Conservation (phyloP, 2,113 vertebrate genomes). For the Sapajus apella region DNA sequence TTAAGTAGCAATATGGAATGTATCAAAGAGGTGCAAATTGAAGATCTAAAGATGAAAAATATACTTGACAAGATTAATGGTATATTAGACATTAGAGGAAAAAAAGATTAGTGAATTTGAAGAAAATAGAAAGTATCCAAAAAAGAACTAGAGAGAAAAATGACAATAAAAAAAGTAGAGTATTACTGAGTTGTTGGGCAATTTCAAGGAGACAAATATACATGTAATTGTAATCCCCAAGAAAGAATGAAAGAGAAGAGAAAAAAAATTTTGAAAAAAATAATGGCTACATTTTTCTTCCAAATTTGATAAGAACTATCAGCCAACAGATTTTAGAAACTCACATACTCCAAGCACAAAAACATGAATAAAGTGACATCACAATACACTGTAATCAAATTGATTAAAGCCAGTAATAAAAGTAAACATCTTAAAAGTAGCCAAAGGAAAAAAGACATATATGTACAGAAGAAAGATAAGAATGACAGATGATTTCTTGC, state of each 20-base stretch:
- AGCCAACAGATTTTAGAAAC: neutral
- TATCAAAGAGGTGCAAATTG: too few species aligned
- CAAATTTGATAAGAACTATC: neutral
- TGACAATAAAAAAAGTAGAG: neutral
- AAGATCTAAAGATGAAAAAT: neutral
- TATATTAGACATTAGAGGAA: neutral
- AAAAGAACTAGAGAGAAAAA: neutral
- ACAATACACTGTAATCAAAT: neutral
- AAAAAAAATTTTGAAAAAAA: neutral
- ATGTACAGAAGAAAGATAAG: neutral
- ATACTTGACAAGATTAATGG: neutral
- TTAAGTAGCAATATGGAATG: neutral
- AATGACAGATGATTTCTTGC: neutral
- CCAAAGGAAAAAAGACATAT: neutral
- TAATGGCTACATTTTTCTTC: neutral
- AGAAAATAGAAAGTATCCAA: neutral
- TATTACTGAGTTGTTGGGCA: neutral
- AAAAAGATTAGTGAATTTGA: neutral
- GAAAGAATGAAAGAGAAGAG: neutral
- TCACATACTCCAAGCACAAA: neutral
- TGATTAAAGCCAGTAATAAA: neutral
- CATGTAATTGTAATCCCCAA: neutral
- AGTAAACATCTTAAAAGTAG: neutral
- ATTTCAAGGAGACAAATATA: neutral
- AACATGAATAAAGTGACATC: neutral